Base-by-base conservation (phyloP, 2,797 vertebrate species). In the Neosalanx taihuensis region DNA sequence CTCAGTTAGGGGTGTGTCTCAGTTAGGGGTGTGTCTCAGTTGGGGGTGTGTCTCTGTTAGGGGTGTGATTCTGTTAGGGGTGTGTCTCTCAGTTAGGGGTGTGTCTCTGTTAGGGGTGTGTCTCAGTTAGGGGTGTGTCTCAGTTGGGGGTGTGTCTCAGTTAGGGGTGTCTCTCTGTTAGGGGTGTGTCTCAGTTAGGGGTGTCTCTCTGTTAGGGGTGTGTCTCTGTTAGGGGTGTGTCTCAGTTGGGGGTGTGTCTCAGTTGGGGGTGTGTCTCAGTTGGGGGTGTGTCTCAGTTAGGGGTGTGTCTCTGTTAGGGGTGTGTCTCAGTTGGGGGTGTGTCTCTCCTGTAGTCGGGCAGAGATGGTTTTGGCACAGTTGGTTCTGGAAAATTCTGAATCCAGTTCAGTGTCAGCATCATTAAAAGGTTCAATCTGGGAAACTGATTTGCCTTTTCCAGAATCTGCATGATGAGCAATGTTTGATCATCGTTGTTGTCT, bases 401-500 rank as follows among this genome's bases (percentile, higher is more conserved):
- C 15, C n/a, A 49, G 41, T 66, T 4, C 15, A 26, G 37, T 66
- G 64, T 13, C 41, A 9, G 23, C 18, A 23, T 18, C 63, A 15
- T 29, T 33, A 58, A 20, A 29, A n/a, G 71, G 81, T 79, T 82
- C 76, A 72, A 77, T 77, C 70, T 64, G 69, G 80, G 80, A 51
- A 59, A 35, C 20, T 70, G 20, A 65, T 37, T 82, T 72, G 81
- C 79, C 79, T 85, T 89, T 90, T 82, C 87, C 35, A 37, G 86
- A 77, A 74, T 74, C 73, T 67, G 71, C 69, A 79, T 76, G 73
- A 73, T 72, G 64, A 75, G 77, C 73, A 70, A 72, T 75, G 83
- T 85, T 72, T 64, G 35, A 6, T 76, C 84, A 84, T 82, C 83
- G 80, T 83, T 81, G 77, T 73, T 41, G 51, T 1, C 51, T 53